Percentiles rank a stretch among this genome's conserved stretches.
phyloP scores from a whole-genome alignment of 2,113 vertebrate genomes.

The Alethe castanea region DNA sequence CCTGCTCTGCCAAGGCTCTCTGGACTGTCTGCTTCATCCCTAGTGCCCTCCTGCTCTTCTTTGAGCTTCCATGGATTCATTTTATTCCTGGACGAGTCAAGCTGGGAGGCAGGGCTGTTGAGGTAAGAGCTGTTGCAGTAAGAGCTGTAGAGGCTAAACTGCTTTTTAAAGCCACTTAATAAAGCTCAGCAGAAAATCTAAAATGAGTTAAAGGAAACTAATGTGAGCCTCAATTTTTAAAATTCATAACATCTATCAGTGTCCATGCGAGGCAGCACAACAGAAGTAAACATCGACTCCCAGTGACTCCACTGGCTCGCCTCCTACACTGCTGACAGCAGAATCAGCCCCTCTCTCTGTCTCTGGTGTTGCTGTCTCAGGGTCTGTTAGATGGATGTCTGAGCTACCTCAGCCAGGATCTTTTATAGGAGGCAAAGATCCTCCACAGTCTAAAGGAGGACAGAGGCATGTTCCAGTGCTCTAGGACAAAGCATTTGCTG shows the following conservation, averaged over 20 bases:
- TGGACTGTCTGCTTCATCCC: fast-evolving
- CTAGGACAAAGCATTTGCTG: not conserved
- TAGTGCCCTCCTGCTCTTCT: not conserved
- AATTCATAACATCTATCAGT: constrained; percentile 63
- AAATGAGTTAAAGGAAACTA: constrained; percentile 45
- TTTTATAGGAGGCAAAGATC: constrained; percentile 24
- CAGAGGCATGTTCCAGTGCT: not conserved
- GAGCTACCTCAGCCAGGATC: not conserved
- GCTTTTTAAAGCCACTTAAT: constrained; percentile 61
- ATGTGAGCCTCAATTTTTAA: constrained; percentile 53
- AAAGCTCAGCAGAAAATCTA: constrained; percentile 56
- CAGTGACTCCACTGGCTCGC: not conserved
- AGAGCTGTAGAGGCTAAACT: not conserved
- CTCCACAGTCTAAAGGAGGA: not conserved
- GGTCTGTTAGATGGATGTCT: constrained; percentile 7
- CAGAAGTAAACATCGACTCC: constrained; percentile 39
- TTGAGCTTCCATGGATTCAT: fast-evolving
- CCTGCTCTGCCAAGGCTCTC: not conserved
- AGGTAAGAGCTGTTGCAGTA: not conserved
- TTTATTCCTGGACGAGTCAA: not conserved
- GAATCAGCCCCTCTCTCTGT: not conserved
- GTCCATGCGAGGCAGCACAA: not conserved
- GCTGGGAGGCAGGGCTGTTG: not conserved
- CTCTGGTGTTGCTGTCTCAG: not conserved
- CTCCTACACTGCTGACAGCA: not conserved